Evolutionary conservation across 2,113 vertebrate genomes (phyloP).

Genomic region (Serilophus lunatus): DNA sequence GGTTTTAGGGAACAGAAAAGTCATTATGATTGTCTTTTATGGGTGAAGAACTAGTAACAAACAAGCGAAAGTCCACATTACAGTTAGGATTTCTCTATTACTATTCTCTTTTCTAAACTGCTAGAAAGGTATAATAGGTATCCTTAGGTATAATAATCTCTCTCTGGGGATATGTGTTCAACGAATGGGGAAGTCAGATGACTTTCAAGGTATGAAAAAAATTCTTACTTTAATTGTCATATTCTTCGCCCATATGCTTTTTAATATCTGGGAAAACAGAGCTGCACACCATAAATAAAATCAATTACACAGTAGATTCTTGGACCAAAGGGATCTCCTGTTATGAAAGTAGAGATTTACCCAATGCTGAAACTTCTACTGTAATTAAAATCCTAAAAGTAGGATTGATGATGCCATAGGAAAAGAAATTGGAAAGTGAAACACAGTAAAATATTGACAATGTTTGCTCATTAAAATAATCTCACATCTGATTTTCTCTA

Average conservation of each 20-base stretch:
- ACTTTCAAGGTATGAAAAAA: not conserved
- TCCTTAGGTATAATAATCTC: not conserved
- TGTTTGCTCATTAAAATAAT: not conserved
- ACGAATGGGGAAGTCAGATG: not conserved
- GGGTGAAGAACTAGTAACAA: not conserved
- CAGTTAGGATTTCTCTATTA: not conserved
- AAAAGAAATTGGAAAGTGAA: not conserved
- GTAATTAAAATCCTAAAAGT: not conserved
- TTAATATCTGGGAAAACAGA: not conserved
- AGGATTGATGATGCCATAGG: not conserved
- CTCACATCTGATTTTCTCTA: not conserved
- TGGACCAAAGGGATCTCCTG: not conserved
- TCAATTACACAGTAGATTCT: not conserved
- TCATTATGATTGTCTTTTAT: not conserved
- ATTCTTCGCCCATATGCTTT: not conserved
- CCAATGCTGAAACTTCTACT: not conserved
- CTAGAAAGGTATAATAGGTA: not conserved
- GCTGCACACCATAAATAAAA: not conserved
- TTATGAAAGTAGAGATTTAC: not conserved
- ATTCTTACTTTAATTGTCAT: not conserved
- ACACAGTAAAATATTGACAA: not conserved
- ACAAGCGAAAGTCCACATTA: not conserved
- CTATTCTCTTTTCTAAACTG: not conserved
- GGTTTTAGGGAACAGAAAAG: not conserved
- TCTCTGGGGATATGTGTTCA: not conserved